These are phyloP conservation scores for Anser cygnoides DNA, from an alignment of 2,113 vertebrate genomes.

Conservation along the genomic window DNA sequence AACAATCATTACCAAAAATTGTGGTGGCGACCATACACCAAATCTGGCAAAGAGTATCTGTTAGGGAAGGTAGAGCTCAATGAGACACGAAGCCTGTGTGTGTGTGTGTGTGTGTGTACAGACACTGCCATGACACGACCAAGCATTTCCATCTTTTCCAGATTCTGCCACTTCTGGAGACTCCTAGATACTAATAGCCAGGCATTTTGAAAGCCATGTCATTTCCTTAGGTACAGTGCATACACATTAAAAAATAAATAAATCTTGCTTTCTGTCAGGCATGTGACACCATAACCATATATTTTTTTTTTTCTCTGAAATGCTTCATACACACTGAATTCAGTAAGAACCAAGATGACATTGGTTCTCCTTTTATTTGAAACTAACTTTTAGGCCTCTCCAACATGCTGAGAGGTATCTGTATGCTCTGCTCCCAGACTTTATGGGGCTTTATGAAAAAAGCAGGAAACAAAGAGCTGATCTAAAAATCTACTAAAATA, in stretches of 20 bases:
- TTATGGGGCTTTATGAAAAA: not conserved
- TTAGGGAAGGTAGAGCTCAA: not conserved
- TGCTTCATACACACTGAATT: not conserved
- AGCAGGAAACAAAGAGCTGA: not conserved
- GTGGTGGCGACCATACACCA: not conserved
- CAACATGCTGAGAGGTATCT: not conserved
- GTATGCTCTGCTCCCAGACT: not conserved
- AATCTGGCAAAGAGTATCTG: not conserved
- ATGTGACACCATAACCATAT: not conserved
- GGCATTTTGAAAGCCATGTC: not conserved
- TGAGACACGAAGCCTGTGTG: not conserved
- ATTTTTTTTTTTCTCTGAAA: not conserved
- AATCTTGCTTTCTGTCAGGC: not conserved
- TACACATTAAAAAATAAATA: not conserved
- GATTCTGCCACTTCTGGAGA: not conserved
- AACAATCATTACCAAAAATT: conserved; percentile 17
- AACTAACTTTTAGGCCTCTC: not conserved
- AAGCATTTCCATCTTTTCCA: not conserved
- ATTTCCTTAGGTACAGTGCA: not conserved
- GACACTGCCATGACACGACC: not conserved
- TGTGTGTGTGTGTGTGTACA: not conserved
- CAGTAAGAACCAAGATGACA: not conserved
- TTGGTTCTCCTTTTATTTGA: not conserved
- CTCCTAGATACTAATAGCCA: not conserved
- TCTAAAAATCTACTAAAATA: not conserved